Evolutionary conservation across 2,888 invertebrate genomes (phyloP).

Genomic region (Byasa hedistus): DNA sequence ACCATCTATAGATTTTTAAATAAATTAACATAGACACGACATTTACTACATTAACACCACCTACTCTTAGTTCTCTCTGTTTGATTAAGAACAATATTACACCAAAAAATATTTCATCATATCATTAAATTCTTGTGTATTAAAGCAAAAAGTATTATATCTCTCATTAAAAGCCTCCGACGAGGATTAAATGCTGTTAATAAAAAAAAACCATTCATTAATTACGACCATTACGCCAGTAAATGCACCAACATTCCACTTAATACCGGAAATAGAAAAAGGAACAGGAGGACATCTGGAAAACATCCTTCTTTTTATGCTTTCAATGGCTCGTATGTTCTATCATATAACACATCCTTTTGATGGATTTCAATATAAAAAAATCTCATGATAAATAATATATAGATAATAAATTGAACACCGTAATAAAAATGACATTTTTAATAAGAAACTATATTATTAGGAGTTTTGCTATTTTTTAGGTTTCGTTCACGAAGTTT

Average conservation of each 20-base stretch:
- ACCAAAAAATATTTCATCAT: too few relatives aligned
- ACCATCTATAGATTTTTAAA: too few relatives aligned
- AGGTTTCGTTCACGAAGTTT: too few relatives aligned
- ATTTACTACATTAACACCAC: too few relatives aligned
- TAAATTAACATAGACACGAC: too few relatives aligned
- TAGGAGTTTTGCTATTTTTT: too few relatives aligned
- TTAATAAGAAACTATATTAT: too few relatives aligned
- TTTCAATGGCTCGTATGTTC: background rate
- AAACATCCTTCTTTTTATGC: background rate
- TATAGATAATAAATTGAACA: too few relatives aligned
- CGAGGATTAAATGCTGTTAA: background rate
- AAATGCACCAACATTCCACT: slow-evolving; percentile 2
- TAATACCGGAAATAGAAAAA: slow-evolving; percentile 10
- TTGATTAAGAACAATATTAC: too few relatives aligned
- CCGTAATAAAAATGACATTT: too few relatives aligned
- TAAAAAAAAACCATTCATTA: background rate
- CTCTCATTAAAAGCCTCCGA: background rate
- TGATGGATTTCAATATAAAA: background rate
- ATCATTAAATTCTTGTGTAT: background rate
- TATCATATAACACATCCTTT: background rate
- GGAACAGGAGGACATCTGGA: background rate
- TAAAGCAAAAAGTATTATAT: background rate
- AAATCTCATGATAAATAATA: background rate
- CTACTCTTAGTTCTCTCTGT: too few relatives aligned
- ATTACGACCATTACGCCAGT: background rate